A percentile compares a stretch with the other conserved stretches of the same genome.
phyloP scores from a whole-genome alignment of 1,140 invertebrate species.

The Scaptodrosophila lebanonensis region DNA sequence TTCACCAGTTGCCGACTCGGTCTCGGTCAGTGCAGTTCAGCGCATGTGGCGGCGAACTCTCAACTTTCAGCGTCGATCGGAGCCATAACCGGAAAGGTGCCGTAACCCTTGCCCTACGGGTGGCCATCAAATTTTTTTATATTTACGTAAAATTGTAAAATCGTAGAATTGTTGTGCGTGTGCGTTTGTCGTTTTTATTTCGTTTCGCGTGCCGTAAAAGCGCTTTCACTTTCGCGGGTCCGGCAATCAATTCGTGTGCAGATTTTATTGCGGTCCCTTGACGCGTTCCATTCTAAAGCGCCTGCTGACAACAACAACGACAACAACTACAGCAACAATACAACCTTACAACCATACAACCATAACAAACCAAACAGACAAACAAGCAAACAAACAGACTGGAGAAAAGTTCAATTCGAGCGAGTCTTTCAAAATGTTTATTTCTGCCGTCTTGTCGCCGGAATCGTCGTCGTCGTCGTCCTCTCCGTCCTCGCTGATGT shows the following conservation, averaged over 20 bases:
- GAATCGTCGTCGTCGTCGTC: neutral
- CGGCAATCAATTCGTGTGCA: slow-evolving; percentile 10
- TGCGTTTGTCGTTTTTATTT: slow-evolving; percentile 32
- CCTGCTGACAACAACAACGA: slow-evolving; percentile 14
- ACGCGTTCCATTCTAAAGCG: slow-evolving; percentile 42
- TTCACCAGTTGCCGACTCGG: slow-evolving; percentile 40
- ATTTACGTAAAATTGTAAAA: too few species aligned
- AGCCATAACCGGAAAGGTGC: slow-evolving; percentile 7
- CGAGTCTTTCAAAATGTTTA: slow-evolving; percentile 50
- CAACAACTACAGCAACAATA: slow-evolving; percentile 24
- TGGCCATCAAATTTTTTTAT: too few species aligned
- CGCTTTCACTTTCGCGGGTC: slow-evolving; percentile 21
- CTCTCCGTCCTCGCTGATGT: neutral
- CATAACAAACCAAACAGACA: slow-evolving; percentile 3
- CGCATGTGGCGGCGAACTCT: slow-evolving; percentile 2
- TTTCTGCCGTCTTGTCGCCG: slow-evolving; percentile 26
- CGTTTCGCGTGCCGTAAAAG: slow-evolving; percentile 21
- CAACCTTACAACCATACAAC: neutral
- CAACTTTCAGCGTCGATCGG: neutral
- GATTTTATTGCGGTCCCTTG: slow-evolving; percentile 57
- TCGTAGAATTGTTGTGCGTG: slow-evolving; percentile 25
- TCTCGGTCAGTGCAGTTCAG: slow-evolving; percentile 53
- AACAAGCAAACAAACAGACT: slow-evolving; percentile 25
- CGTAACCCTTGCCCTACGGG: too few species aligned
- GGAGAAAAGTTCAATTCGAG: slow-evolving; percentile 53